phyloP scores from a whole-genome alignment of 2,888 invertebrate species.

The Chromoteleia sp. region DNA sequence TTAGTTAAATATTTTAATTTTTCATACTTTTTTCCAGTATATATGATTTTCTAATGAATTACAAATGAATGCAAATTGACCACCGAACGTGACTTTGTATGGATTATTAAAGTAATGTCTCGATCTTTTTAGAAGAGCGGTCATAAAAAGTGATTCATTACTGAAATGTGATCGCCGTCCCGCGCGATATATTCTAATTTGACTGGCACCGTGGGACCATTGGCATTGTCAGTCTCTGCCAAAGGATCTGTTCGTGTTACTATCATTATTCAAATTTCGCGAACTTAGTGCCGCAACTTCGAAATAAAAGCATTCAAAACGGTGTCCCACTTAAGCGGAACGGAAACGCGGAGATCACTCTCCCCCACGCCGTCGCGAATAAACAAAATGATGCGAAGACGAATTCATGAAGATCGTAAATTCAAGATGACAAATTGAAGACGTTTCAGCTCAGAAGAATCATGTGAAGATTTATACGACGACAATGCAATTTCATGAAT shows the following conservation, averaged over 20 bases:
- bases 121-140: neutral
- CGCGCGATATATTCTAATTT: conserved; percentile 56
- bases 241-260: conserved; percentile 24
- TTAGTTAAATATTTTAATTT: too few species aligned
- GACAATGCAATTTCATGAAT: too few species aligned
- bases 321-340: conserved; percentile 49
- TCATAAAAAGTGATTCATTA: conserved; percentile 58
- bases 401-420: too few species aligned
- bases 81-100: conserved; percentile 12
- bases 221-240: conserved; percentile 19
- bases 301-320: conserved; percentile 43
- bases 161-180: conserved; percentile 38
- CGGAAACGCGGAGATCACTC: too few species aligned
- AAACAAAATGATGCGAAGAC: too few species aligned
- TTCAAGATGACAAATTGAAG: too few species aligned
- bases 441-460: too few species aligned
- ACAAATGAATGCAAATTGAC: conserved; percentile 23
- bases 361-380: too few species aligned
- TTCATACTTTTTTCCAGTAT: too few species aligned
- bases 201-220: conserved; percentile 36
- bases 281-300: conserved; percentile 17
- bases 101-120: conserved; percentile 14
- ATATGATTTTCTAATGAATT: conserved; percentile 3
- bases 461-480: too few species aligned
- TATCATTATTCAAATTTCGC: conserved; percentile 52